Base-by-base conservation (phyloP, 2,113 vertebrate species). In the Antennarius striatus region DNA sequence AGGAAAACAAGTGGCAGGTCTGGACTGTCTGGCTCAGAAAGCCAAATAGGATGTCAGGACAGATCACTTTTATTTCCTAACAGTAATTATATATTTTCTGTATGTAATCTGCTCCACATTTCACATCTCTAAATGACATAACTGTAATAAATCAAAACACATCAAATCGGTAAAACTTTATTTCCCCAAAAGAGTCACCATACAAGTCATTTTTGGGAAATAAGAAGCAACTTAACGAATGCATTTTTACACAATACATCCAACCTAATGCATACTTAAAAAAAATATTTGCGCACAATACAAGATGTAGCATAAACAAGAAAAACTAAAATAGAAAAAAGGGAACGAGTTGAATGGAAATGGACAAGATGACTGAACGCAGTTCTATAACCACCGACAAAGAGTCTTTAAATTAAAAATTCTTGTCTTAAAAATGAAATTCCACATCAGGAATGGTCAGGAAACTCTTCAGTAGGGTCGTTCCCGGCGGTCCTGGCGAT, bases 331-430 rank as follows among this genome's bases (percentile, higher is more conserved):
- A 63, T 29, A 62, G 59, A 62, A 64, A 79, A 82, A 50, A 39
- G 43, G 64, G 81, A 81, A 78, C 46, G 67, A 74, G 51, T 59
- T 74, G 36, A 83, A 72, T 68, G 50, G 49, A 86, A 89, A 81
- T 77, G 86, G 77, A 73, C 59, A 79, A 17, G 49, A 55, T 84
- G 70, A 64, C 60, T 72, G 56, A 84, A 61, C 85, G 79, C 74
- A 90, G 82, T 80, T 82, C 56, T 72, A 50, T 59, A 68, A 81
- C 69, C 81, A 85, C 57, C 89, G 88, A 94, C 93, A 93, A 95
- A 92, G 94, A 94, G 96, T 95, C 94, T 94, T 96, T 94, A 96
- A 96, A 95, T 95, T 94, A 96, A 95, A 96, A 95, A 92, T 93
- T 81, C 55, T 91, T 88, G 81, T 93, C 92, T 95, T 94, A 96